Conservation (phyloP, 2,888 invertebrate genomes). For the Tridacna gigas region DNA sequence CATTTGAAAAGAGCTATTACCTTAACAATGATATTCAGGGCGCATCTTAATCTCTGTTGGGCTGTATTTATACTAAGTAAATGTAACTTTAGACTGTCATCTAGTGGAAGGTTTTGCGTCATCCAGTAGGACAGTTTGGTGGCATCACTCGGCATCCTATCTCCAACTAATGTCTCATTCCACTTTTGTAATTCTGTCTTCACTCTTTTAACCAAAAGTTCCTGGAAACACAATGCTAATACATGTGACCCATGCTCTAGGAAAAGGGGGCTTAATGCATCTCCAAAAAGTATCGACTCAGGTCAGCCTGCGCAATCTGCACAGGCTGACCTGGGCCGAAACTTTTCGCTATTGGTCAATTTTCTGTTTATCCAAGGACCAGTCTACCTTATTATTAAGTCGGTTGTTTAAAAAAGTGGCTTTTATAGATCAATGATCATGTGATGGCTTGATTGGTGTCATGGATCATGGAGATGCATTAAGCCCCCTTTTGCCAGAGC, state of each 20-base stretch:
- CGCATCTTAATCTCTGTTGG: slow-evolving; percentile 88
- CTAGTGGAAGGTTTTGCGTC: slow-evolving; percentile 90
- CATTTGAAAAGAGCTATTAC: slow-evolving; percentile 70
- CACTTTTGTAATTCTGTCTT: slow-evolving; percentile 83
- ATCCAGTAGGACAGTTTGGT: slow-evolving; percentile 92
- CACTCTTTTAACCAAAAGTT: slow-evolving; percentile 80
- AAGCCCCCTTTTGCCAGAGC: no score
- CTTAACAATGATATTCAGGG: slow-evolving; percentile 85
- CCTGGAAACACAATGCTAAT: slow-evolving; percentile 63
- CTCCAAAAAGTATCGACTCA: no score
- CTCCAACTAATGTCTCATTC: slow-evolving; percentile 80
- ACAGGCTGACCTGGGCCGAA: no score
- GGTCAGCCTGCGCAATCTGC: no score
- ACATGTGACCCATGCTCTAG: not conserved
- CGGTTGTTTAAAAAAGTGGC: no score
- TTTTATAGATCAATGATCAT: no score
- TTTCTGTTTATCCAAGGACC: no score
- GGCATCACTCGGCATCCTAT: slow-evolving; percentile 88
- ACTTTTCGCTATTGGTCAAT: no score
- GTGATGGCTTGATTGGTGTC: no score
- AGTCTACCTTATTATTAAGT: no score
- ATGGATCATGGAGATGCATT: no score
- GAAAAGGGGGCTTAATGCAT: no score
- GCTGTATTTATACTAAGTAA: slow-evolving; percentile 90
- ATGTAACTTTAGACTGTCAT: slow-evolving; percentile 88